Conservation (phyloP, 2,888 invertebrate species). For the Amiota communis region DNA sequence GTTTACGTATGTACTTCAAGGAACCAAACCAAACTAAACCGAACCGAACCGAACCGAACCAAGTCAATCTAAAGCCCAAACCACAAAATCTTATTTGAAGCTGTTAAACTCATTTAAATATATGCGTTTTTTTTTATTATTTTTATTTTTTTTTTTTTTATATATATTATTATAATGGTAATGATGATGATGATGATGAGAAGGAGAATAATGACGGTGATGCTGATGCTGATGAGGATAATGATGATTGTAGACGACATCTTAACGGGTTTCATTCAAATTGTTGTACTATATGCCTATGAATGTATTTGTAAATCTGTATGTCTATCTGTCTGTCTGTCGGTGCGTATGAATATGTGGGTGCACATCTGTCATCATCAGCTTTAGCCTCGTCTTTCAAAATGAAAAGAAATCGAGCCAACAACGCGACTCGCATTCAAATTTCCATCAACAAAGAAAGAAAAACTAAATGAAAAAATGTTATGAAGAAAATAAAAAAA, state of each 20-base stretch:
- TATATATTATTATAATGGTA: neutral
- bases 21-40: neutral
- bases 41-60: constrained; percentile 1
- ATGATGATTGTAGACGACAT: neutral
- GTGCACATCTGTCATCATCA: neutral
- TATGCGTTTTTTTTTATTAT: neutral
- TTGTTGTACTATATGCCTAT: neutral
- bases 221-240: neutral
- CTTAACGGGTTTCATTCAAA: neutral
- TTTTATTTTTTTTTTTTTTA: no score
- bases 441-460: no score
- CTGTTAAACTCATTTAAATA: neutral
- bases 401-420: no score
- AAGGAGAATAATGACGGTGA: neutral
- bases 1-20: no score
- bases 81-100: no score
- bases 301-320: neutral
- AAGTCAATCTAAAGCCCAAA: neutral
- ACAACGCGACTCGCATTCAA: no score
- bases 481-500: no score
- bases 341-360: neutral
- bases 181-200: neutral
- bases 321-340: neutral
- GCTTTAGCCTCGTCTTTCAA: no score
- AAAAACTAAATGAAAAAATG: no score